A percentile compares a stretch with the other conserved stretches of the same genome.
phyloP scores from a whole-genome alignment of 1,140 invertebrate species.

The Chlorops oryzae region DNA sequence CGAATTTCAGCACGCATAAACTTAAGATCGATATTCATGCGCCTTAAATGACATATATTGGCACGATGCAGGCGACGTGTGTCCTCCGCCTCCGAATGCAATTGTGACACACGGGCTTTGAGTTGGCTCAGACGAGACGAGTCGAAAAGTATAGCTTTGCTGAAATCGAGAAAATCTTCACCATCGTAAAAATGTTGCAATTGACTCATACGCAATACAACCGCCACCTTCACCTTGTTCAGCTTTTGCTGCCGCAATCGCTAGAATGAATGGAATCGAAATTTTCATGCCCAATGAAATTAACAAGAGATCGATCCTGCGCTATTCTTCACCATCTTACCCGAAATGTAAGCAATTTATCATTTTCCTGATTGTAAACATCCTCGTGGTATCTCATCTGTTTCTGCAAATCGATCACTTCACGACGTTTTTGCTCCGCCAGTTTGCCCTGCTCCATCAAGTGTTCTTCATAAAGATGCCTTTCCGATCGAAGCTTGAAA shows the following conservation, averaged over 20 bases:
- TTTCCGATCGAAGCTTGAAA: conserved; percentile 55
- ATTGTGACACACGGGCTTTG: conserved; percentile 57
- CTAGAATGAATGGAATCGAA: conserved; percentile 47
- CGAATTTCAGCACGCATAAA: conserved; percentile 53
- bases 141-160: conserved; percentile 59
- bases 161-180: conserved; percentile 51
- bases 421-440: conserved; percentile 48
- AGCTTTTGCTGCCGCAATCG: conserved; percentile 62
- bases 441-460: conserved; percentile 46
- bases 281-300: background rate
- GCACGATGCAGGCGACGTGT: conserved; percentile 55
- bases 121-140: conserved; percentile 52
- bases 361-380: conserved; percentile 31
- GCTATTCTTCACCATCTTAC: conserved; percentile 22
- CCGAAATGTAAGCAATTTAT: conserved; percentile 28
- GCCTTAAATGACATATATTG: conserved; percentile 51
- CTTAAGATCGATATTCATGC: conserved; percentile 54
- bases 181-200: conserved; percentile 56
- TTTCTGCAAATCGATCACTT: conserved; percentile 34
- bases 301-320: background rate
- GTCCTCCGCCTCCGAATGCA: conserved; percentile 57
- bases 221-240: conserved; percentile 61
- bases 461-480: conserved; percentile 50
- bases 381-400: conserved; percentile 35
- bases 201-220: conserved; percentile 61